Evolutionary conservation across 2,113 vertebrate genomes (phyloP).

Genomic region (Scalopus aquaticus): DNA sequence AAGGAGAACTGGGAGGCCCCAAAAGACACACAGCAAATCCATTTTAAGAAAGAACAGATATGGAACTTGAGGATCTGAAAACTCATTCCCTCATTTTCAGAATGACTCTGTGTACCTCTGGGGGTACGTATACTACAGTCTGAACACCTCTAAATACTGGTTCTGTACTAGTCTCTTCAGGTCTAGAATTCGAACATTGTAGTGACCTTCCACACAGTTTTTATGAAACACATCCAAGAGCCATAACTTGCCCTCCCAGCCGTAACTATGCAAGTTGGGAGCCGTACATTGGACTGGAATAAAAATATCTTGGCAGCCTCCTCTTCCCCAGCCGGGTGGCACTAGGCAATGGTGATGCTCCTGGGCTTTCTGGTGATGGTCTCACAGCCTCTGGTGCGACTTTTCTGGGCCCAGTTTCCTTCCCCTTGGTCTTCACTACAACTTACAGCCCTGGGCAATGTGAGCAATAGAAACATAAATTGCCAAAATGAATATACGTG

Average conservation of each 20-base stretch:
- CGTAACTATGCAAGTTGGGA: background rate
- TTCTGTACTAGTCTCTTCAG: background rate
- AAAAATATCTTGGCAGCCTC: background rate
- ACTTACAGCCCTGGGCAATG: background rate
- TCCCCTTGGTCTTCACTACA: background rate
- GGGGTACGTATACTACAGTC: background rate
- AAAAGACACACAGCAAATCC: background rate
- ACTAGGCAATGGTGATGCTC: background rate
- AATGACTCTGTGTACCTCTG: background rate
- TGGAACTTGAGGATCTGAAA: background rate
- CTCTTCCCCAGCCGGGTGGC: background rate
- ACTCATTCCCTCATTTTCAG: background rate
- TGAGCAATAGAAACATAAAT: background rate
- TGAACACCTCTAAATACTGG: background rate
- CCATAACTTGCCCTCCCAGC: background rate
- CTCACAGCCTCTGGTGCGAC: background rate
- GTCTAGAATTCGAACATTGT: background rate
- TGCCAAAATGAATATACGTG: too few species aligned
- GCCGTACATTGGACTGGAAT: background rate
- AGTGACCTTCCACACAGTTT: background rate
- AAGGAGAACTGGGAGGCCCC: background rate
- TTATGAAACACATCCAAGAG: background rate
- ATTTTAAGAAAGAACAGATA: background rate
- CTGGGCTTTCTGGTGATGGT: background rate
- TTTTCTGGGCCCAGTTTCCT: background rate